Percentiles rank a stretch among this genome's conserved stretches.
Conservation (phyloP, 53 echinoderm and acorn worm genomes). For the Holothuria leucospilota region DNA sequence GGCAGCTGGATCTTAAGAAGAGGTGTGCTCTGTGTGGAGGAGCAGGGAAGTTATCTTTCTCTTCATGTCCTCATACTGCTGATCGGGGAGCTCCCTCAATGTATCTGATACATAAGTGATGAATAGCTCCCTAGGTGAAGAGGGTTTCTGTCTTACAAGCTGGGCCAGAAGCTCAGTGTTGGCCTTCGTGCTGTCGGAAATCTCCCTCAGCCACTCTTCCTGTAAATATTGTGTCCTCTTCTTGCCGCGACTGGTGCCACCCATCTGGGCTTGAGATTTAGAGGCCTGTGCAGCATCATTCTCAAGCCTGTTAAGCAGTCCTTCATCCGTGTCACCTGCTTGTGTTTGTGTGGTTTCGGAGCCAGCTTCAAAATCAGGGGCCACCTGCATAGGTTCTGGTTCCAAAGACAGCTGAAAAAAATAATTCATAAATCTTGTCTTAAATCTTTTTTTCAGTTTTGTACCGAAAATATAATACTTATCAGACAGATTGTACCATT, state of each 20-base stretch:
- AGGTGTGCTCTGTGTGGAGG: constrained; percentile 7
- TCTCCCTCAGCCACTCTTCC: constrained; percentile 34
- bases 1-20: constrained; percentile 26
- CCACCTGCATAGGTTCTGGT: no score
- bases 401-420: no score
- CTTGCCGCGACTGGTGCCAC: constrained; percentile 10
- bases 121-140: constrained; percentile 33
- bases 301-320: constrained; percentile 2
- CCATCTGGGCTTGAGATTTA: constrained; percentile 22
- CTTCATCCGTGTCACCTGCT: constrained; percentile 27
- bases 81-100: constrained; percentile 24
- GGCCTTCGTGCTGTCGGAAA: constrained; percentile 25
- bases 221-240: not conserved
- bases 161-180: constrained; percentile 17
- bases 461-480: no score
- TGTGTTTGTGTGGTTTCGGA: constrained; percentile 29
- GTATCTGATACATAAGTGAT: constrained; percentile 34
- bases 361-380: not conserved
- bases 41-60: constrained; percentile 35
- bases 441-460: no score
- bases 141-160: constrained; percentile 19
- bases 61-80: constrained; percentile 32
- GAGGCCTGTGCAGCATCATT: constrained; percentile 14
- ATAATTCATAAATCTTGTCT: no score
- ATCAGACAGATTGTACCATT: no score